Base-by-base conservation (phyloP, 2,113 vertebrate species). In the Cynocephalus volans region DNA sequence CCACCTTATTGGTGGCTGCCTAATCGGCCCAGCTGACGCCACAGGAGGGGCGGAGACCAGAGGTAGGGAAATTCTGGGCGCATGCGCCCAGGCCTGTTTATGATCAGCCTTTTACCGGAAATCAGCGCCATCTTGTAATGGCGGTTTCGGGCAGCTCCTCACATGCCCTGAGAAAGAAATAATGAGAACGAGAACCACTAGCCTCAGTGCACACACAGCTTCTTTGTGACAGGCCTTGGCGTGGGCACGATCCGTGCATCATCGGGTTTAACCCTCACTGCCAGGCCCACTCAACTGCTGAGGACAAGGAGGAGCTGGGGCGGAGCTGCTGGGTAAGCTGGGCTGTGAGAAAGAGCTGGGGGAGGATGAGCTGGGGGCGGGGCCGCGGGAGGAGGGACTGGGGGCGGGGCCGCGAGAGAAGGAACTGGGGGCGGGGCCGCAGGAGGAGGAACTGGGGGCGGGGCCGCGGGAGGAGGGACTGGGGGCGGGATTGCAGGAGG, bases 161-260 rank as follows among this genome's bases (percentile, higher is more conserved):
- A n/a, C n/a, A n/a, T n/a, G n/a, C n/a, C n/a, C n/a, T 36, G 52
- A 67, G 7, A 72, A 79, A 50, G 5, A 4, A 77, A 0, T 4
- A 10, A 10, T 0, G 28, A 50, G 28, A 58, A 6, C 5, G 72
- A 19, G 45, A 56, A 54, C 45, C 13, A 11, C 31, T 1, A 56
- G 50, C 36, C 3, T 8, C 0, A 0, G 33, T 36, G 33, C 0
- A 1, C 6, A 41, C 0, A 2, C 3, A 5, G 31, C 3, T 2
- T 1, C 31, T 64, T 23, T 8, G 5, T 0, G 9, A 48, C 62
- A 28, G 31, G 62, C 33, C 11, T 69, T 23, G 31, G 21, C 36
- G 19, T 2, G 24, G 17, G n/a, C 33, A 60, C 0, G 21, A 54
- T 19, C 26, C 11, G 79, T 0, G 0, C 17, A 60, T 19, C 41